These are phyloP conservation scores for Barypeithes pellucidus DNA, from an alignment of 2,888 invertebrate species.

Conservation along the genomic window DNA sequence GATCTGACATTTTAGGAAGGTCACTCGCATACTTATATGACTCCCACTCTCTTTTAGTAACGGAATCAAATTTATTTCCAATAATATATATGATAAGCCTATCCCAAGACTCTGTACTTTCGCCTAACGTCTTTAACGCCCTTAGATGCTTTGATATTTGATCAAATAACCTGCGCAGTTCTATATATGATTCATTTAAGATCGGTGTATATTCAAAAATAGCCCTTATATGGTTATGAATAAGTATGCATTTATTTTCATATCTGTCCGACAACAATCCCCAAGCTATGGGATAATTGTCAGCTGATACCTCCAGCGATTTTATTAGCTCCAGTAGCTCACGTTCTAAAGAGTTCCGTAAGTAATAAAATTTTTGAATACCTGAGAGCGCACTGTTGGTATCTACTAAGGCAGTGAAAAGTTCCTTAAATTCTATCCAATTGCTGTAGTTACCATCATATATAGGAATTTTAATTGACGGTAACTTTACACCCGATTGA, in stretches of 20 bases:
- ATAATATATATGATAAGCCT: constrained; percentile 47
- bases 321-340: too few species aligned
- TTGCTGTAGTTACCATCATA: too few species aligned
- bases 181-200: constrained; percentile 36
- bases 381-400: too few species aligned
- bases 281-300: constrained; percentile 55
- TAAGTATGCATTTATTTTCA: constrained; percentile 51
- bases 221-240: constrained; percentile 55
- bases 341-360: too few species aligned
- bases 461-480: too few species aligned
- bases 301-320: constrained; percentile 41
- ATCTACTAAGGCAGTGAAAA: too few species aligned
- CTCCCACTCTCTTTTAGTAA: constrained; percentile 44
- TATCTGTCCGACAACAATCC: constrained; percentile 52
- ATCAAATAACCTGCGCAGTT: constrained; percentile 45
- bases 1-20: constrained; percentile 35
- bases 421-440: too few species aligned
- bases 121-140: constrained; percentile 41
- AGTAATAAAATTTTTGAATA: too few species aligned
- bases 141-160: constrained; percentile 44
- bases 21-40: constrained; percentile 7
- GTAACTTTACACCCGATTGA: too few species aligned
- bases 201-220: constrained; percentile 46
- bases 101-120: constrained; percentile 41
- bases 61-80: constrained; percentile 31